A percentile compares a stretch with the other conserved stretches of the same genome.
Conservation (phyloP, 2,113 vertebrate species). For the Garra rufa region DNA sequence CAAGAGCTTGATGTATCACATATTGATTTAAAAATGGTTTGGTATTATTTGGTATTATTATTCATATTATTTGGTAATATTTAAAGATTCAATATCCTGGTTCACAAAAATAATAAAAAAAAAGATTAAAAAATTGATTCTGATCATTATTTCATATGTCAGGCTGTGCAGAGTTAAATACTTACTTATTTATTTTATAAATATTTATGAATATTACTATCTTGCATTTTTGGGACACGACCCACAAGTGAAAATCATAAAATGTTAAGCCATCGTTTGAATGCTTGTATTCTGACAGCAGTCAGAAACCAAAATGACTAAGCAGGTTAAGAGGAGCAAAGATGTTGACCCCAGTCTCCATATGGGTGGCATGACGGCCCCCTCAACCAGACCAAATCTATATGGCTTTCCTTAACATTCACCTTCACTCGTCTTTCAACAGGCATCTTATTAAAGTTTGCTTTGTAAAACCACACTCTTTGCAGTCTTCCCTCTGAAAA, state of each 20-base stretch:
- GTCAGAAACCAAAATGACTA: neutral
- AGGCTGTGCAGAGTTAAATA: too few species aligned
- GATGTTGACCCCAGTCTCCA: too few species aligned
- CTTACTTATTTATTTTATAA: neutral
- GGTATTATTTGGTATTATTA: too few species aligned
- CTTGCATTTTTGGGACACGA: neutral
- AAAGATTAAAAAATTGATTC: too few species aligned
- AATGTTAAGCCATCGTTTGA: neutral
- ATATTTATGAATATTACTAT: neutral
- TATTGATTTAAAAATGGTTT: too few species aligned
- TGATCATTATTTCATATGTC: too few species aligned
- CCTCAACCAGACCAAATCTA: neutral
- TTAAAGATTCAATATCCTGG: too few species aligned
- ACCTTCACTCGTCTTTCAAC: slow-evolving; percentile 64
- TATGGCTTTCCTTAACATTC: neutral
- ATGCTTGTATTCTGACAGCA: neutral
- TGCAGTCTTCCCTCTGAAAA: slow-evolving; percentile 64
- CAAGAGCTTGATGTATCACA: too few species aligned
- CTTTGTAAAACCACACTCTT: slow-evolving; percentile 66
- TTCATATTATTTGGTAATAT: too few species aligned
- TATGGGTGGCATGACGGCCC: neutral
- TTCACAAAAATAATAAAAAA: too few species aligned
- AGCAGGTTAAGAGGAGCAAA: neutral
- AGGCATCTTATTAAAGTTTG: slow-evolving; percentile 72
- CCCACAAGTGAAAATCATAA: neutral